Base-by-base conservation (phyloP, 2,797 vertebrate species). In the Parambassis ranga region DNA sequence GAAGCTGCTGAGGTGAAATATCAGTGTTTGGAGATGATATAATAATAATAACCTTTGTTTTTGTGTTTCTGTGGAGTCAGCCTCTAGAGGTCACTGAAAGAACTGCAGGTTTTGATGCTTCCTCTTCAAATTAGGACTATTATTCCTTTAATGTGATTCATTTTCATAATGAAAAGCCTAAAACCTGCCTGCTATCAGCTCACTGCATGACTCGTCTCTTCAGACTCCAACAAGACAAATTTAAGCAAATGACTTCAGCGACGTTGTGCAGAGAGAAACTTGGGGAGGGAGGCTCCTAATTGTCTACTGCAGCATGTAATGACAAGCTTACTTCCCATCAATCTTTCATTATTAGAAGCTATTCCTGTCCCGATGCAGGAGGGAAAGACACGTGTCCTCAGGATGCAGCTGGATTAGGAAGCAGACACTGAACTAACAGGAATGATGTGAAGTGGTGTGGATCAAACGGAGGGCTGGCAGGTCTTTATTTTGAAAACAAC, bases 321-420 rank as follows among this genome's bases (percentile, higher is more conserved):
- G 91, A 91, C 89, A 87, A 91, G 87, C 89, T 92, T 90, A 88
- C 90, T 87, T 82, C 71, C 63, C 90, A 91, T 92, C 89, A 91
- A 92, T 92, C 88, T 92, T 92, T 92, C 87, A 93, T 92, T 91
- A 92, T 92, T 92, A 91, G 84, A 85, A 72, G 70, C 88, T 92
- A 91, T 92, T 93, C 90, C 83, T 84, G 88, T 87, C 86, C 67
- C 27, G 69, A 76, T 83, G 86, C 73, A 77, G 77, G 16, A 43
- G 59, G 79, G 77, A 43, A 74, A 71, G 83, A 65, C 74, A 78
- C 71, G 74, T 77, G 70, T 84, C 81, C 44, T 73, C 32, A 23
- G 69, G 39, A 58, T 42, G 60, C 62, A 20, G 43, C 70, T 59
- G 66, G 66, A 70, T 72, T 70, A 80, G 58, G 62, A 19, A 49